These are phyloP conservation scores for Ctenoplectra terminalis DNA, from an alignment of 1,140 invertebrate genomes.

Conservation along the genomic window DNA sequence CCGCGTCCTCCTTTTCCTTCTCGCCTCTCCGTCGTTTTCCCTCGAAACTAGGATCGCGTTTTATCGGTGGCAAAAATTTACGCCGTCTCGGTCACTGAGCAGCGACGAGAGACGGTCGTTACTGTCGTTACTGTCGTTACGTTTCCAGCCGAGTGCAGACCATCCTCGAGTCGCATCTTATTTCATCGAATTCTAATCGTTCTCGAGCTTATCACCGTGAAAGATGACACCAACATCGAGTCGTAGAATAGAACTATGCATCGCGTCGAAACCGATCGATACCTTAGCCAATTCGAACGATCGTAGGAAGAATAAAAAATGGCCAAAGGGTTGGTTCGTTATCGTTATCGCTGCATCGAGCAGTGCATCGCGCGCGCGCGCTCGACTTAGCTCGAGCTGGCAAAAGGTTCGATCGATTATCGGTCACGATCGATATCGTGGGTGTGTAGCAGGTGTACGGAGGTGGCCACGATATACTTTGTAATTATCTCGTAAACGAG, in stretches of 20 bases:
- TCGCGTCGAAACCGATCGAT: background rate
- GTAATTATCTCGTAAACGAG: conserved; percentile 6
- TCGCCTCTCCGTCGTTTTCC: background rate
- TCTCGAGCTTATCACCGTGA: background rate
- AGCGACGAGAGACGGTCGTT: background rate
- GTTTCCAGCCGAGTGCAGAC: background rate
- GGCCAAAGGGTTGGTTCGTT: background rate
- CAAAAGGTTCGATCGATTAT: background rate
- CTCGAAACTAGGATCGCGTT: background rate
- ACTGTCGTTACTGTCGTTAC: too few relatives aligned
- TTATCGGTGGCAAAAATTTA: background rate
- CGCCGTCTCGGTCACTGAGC: conserved; percentile 5
- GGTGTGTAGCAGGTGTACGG: background rate
- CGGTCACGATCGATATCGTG: background rate
- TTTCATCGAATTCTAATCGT: background rate
- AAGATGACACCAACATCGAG: background rate
- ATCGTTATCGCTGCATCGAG: background rate
- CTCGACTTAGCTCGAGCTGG: background rate
- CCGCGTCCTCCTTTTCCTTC: background rate
- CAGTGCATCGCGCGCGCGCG: background rate
- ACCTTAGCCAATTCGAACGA: too few relatives aligned
- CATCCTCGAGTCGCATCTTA: too few relatives aligned
- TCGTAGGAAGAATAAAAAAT: background rate
- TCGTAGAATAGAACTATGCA: background rate
- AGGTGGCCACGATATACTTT: background rate